These are phyloP conservation scores for Aurelia coerulea DNA, from an alignment of 30 jellyfish, hydroid and myxozoan genomes.

Conservation along the genomic window DNA sequence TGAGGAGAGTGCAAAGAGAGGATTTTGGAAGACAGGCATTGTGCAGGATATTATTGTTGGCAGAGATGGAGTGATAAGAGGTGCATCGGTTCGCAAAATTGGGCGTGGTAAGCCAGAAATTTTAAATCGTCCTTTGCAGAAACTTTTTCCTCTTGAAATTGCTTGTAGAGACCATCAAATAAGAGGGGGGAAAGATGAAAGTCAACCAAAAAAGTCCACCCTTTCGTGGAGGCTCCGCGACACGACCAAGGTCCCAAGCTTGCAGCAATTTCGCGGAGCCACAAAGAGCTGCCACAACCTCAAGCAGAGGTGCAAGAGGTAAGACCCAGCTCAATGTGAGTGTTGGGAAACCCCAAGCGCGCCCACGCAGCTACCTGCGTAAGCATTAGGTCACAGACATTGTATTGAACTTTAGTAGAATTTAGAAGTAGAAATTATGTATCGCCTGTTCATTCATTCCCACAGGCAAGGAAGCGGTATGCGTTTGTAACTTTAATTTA, in stretches of 20 bases:
- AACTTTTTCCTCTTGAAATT: constrained; percentile 19
- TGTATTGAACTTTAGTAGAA: too few relatives aligned
- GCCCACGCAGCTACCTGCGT: not conserved
- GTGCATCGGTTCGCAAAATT: constrained; percentile 28
- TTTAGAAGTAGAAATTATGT: too few relatives aligned
- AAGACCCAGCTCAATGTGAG: constrained; percentile 49
- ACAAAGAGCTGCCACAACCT: too few relatives aligned
- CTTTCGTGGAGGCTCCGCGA: not conserved
- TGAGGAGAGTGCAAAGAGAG: constrained; percentile 30
- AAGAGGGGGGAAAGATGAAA: constrained; percentile 15
- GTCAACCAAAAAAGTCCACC: not conserved
- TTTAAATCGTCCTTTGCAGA: constrained; percentile 46
- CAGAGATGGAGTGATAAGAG: constrained; percentile 27
- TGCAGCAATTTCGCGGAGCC: too few relatives aligned
- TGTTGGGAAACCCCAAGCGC: constrained; percentile 9
- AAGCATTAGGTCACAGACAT: too few relatives aligned
- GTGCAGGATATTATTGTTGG: constrained; percentile 22
- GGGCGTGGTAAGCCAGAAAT: constrained; percentile 44
- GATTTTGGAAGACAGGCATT: constrained; percentile 33
- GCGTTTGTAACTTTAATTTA: too few relatives aligned
- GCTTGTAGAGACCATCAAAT: constrained; percentile 25
- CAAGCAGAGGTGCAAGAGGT: constrained; percentile 62
- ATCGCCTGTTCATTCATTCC: too few relatives aligned
- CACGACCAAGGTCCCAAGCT: constrained; percentile 18
- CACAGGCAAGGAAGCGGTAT: too few relatives aligned